Evolutionary conservation across 2,888 invertebrate genomes (phyloP), one percentile per base, ranked within the genome.

Genomic region (Rotaria sp.): DNA sequence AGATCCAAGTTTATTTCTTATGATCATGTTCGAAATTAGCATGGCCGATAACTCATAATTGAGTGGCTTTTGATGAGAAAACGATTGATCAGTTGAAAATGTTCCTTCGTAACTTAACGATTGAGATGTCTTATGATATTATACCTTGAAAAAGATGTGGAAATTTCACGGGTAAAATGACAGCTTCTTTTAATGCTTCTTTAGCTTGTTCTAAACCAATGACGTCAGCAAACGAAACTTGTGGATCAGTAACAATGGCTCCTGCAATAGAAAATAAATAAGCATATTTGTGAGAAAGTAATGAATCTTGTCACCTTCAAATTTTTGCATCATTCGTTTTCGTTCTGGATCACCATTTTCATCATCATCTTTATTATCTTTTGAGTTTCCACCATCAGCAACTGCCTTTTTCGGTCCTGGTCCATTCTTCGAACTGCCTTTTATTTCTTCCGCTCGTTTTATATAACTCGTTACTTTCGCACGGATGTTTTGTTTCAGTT

Each of bases 151-250:
- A 99, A 35, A 99, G 92, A 91, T 99, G 97, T 50, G 99, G 99
- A 91, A 99, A 99, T 90, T 96, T 96, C 88, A 99, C 99, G 0
- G 99, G 99, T 89, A 99, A 92, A 89, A 99, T 99, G 41, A 99
- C 99, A 89, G 99, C 98, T 92, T 99, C 99, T 91, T 99, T 99
- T 55, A 99, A 93, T 0, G 98, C 96, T 92, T 98, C 97, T 90
- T 99, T 99, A 45, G 99, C 99, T 86, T 94, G 94, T 91, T 98
- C 97, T 85, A 99, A 92, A 7, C 99, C 99, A 88, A 98, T 98
- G 1, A 99, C 97, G 92, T 99, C 99, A 87, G 95, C 94, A 98
- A 99, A 99, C 89, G 96, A 95, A 0, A 99, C 95, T 91, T 97
- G 94, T 1, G 98, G 98, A 91, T 98, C 98, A 88, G 97, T 95